Percentiles rank a stretch among this genome's conserved stretches.
These are phyloP conservation scores for Xestoiulus laeticollis DNA, from an alignment of 2,888 invertebrate genomes.

Conservation along the genomic window DNA sequence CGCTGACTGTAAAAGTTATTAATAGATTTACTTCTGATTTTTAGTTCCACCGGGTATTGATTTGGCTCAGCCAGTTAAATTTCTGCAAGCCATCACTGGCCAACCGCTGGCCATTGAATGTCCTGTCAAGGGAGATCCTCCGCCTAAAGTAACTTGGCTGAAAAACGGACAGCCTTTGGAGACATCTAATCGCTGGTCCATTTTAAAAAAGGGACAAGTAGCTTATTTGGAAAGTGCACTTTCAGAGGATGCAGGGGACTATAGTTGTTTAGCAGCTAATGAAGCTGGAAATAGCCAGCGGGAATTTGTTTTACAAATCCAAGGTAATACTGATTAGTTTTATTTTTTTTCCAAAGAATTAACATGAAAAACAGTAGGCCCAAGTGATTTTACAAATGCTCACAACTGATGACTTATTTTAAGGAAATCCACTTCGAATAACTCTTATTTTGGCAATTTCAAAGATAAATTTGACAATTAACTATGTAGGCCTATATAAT, in stretches of 20 bases:
- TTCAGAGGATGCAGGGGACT: conserved; percentile 67
- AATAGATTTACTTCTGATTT: conserved; percentile 56
- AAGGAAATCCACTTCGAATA: no score
- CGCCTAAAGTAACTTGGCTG: conserved; percentile 60
- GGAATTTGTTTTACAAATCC: conserved; percentile 68
- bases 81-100: conserved; percentile 59
- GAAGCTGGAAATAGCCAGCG: conserved; percentile 69
- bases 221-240: neutral
- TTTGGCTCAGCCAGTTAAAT: conserved; percentile 55
- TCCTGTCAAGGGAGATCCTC: conserved; percentile 62
- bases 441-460: no score
- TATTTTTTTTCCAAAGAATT: no score
- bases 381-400: no score
- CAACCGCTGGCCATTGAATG: conserved; percentile 61
- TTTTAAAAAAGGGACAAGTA: conserved; percentile 52
- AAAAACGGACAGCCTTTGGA: conserved; percentile 56
- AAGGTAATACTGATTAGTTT: conserved; percentile 61
- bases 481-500: no score
- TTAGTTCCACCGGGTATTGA: conserved; percentile 68
- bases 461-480: no score
- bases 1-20: no score
- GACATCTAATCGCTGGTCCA: conserved; percentile 47
- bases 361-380: no score
- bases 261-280: conserved; percentile 72
- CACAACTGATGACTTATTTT: no score